phyloP scores from a whole-genome alignment of 2,113 vertebrate species.

The Lophius piscatorius region DNA sequence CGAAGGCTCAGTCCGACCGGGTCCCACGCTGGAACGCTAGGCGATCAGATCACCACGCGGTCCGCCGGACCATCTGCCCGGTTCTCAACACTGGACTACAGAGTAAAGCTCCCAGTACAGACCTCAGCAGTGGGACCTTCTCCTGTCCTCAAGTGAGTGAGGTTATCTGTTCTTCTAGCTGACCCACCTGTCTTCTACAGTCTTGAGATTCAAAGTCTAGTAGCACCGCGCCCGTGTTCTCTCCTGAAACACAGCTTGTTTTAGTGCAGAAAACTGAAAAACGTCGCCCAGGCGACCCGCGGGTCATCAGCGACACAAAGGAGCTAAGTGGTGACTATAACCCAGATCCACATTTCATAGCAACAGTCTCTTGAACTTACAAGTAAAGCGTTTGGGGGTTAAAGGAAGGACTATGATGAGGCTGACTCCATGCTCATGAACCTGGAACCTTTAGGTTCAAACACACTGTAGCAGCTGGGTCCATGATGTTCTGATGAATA shows the following conservation, averaged over 20 bases:
- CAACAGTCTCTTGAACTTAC: not conserved
- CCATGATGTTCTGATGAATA: slow-evolving; percentile 40
- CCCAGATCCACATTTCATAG: slow-evolving; percentile 5
- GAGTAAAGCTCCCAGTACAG: slow-evolving; percentile 1
- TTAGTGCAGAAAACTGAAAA: slow-evolving; percentile 78
- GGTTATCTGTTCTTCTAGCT: slow-evolving; percentile 20
- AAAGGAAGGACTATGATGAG: not conserved
- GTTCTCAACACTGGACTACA: slow-evolving; percentile 11
- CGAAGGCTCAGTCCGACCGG: slow-evolving; percentile 60
- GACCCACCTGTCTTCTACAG: slow-evolving; percentile 28
- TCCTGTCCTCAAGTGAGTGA: slow-evolving; percentile 28
- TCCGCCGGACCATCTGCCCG: slow-evolving; percentile 9
- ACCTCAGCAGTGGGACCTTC: slow-evolving; percentile 25
- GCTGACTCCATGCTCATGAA: slow-evolving; percentile 28
- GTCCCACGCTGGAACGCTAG: slow-evolving; percentile 37
- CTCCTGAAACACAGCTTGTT: slow-evolving; percentile 72
- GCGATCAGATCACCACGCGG: slow-evolving; percentile 24
- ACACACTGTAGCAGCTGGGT: slow-evolving; percentile 70
- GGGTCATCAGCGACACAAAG: slow-evolving; percentile 35
- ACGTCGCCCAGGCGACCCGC: slow-evolving; percentile 36
- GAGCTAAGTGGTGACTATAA: slow-evolving; percentile 28
- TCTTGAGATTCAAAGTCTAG: slow-evolving; percentile 61
- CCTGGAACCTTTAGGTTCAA: slow-evolving; percentile 16
- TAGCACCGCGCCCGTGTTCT: slow-evolving; percentile 82
- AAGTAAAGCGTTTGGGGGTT: not conserved